These are phyloP conservation scores for Eupleurogrammus muticus DNA, from an alignment of 2,797 vertebrate species.

Conservation along the genomic window DNA sequence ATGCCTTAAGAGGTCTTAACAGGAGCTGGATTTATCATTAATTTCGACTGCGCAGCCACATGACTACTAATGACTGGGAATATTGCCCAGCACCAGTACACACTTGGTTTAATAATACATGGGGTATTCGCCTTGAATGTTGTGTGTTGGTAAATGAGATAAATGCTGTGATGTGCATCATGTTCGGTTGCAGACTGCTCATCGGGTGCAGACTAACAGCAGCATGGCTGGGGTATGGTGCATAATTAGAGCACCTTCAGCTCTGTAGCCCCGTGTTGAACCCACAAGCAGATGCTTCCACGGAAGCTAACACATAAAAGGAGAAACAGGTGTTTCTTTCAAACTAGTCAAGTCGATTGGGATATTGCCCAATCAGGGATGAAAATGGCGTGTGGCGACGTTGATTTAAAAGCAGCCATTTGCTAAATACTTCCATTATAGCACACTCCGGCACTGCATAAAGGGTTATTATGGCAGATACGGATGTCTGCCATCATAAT, in stretches of 20 bases:
- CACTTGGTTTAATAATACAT: slow-evolving; percentile 33
- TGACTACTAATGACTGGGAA: slow-evolving; percentile 18
- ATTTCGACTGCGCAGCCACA: slow-evolving; percentile 14
- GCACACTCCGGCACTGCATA: slow-evolving; percentile 31
- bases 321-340: slow-evolving; percentile 57
- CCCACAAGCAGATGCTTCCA: slow-evolving; percentile 17
- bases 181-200: slow-evolving; percentile 29
- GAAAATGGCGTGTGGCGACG: slow-evolving; percentile 14
- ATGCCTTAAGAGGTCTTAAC: slow-evolving; percentile 10
- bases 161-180: slow-evolving; percentile 29
- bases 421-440: slow-evolving; percentile 54
- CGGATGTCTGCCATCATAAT: slow-evolving; percentile 56
- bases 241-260: slow-evolving; percentile 32
- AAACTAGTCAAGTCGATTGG: slow-evolving; percentile 44
- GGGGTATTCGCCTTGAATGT: slow-evolving; percentile 8
- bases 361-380: slow-evolving; percentile 32
- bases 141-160: slow-evolving; percentile 13
- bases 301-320: slow-evolving; percentile 37
- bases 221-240: slow-evolving; percentile 19
- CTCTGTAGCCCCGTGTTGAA: not conserved
- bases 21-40: slow-evolving; percentile 3
- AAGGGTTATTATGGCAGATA: slow-evolving; percentile 52
- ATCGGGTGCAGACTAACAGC: slow-evolving; percentile 25
- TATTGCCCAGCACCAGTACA: slow-evolving; percentile 5
- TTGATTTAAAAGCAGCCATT: slow-evolving; percentile 43